These are phyloP conservation scores for Salmo trutta DNA, from an alignment of 2,797 vertebrate species.

Conservation along the genomic window DNA sequence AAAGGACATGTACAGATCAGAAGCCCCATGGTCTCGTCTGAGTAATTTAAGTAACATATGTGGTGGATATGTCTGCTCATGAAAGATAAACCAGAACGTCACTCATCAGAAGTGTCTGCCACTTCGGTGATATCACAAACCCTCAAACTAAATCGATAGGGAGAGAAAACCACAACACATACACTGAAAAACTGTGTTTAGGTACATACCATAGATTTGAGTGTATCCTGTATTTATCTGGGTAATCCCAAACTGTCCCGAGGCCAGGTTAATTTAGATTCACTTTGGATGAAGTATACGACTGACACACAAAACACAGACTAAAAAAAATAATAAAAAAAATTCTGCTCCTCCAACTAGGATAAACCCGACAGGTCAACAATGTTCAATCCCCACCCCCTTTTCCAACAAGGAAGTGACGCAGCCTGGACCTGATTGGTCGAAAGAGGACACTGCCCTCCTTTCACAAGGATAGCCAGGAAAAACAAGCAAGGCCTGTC, in stretches of 20 bases:
- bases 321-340: conserved; percentile 49
- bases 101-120: background rate
- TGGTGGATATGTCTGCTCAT: background rate
- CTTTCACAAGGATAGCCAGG: conserved; percentile 45
- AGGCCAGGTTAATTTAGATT: conserved; percentile 46
- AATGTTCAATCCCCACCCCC: conserved; percentile 53
- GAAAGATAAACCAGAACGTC: background rate
- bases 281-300: conserved; percentile 35
- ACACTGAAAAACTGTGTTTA: conserved; percentile 11
- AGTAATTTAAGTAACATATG: background rate
- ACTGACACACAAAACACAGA: conserved; percentile 33
- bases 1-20: background rate
- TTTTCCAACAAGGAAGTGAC: conserved; percentile 34
- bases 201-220: conserved; percentile 76
- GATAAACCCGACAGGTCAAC: conserved; percentile 47
- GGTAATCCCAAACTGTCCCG: conserved; percentile 31
- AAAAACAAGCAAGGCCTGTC: conserved; percentile 53
- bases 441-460: conserved; percentile 29
- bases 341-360: conserved; percentile 58
- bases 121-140: background rate
- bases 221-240: conserved; percentile 43
- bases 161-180: conserved; percentile 48
- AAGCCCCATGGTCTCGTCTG: background rate
- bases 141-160: conserved; percentile 9
- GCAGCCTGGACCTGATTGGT: conserved; percentile 62